Evolutionary conservation across 2,113 vertebrate genomes (phyloP).

Genomic region (Sula dactylatra): DNA sequence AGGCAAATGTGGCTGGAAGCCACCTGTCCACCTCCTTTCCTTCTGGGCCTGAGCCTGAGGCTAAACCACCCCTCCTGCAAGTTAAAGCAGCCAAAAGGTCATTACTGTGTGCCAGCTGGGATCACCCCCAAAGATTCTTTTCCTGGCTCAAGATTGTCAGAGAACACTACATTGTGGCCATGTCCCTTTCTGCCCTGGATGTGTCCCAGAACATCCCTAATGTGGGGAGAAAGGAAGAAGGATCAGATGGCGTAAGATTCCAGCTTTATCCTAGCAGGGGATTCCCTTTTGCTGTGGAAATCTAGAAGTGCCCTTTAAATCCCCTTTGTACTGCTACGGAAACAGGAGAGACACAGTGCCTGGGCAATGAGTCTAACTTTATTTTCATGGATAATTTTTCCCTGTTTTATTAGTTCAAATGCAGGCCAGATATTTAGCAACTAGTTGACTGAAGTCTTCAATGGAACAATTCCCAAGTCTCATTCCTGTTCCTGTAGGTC

Average conservation of each 20-base stretch:
- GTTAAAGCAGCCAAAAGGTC: conserved; percentile 46
- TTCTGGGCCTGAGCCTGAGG: not conserved
- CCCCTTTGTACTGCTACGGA: not conserved
- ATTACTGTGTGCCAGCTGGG: conserved; percentile 25
- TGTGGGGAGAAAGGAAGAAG: not conserved
- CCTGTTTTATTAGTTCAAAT: not conserved
- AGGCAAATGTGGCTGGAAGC: not conserved
- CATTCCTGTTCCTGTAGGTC: not conserved
- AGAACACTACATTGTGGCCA: not conserved
- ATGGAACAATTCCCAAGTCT: not conserved
- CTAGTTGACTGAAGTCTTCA: not conserved
- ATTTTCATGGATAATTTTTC: not conserved
- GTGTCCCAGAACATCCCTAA: conserved; percentile 19
- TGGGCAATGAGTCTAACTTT: not conserved
- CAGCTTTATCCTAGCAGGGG: conserved; percentile 39
- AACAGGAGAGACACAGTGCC: not conserved
- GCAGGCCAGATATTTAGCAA: not conserved
- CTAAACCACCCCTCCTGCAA: not conserved
- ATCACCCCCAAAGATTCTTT: conserved; percentile 39
- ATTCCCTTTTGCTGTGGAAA: conserved; percentile 67
- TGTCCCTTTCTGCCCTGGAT: conserved; percentile 21
- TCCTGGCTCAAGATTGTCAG: not conserved
- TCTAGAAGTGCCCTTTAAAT: conserved; percentile 63
- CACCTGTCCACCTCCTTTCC: conserved; percentile 29
- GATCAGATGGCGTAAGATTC: not conserved